phyloP scores from a whole-genome alignment of 2,888 invertebrate species.

The Limnephilus marmoratus region DNA sequence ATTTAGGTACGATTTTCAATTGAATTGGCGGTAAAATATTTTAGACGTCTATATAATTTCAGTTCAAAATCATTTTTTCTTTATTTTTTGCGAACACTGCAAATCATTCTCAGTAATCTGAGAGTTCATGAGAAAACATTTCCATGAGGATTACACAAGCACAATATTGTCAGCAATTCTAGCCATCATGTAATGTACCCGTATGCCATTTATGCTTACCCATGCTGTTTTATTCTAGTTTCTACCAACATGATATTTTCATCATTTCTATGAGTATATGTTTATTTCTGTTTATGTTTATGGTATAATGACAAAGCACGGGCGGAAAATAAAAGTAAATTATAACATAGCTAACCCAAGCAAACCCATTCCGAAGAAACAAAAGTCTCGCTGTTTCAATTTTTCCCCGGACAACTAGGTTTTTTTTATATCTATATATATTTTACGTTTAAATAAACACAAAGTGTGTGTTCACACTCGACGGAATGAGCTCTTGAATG shows the following conservation, averaged over 20 bases:
- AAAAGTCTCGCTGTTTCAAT: not conserved
- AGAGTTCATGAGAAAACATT: not conserved
- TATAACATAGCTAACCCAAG: not conserved
- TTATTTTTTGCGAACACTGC: not conserved
- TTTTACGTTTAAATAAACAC: slow-evolving; percentile 23
- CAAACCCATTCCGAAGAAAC: not conserved
- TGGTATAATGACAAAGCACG: not conserved
- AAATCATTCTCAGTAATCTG: not conserved
- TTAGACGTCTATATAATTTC: not conserved
- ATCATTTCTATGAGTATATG: no score
- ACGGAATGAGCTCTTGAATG: slow-evolving; percentile 63
- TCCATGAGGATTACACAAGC: not conserved
- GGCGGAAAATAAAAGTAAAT: not conserved
- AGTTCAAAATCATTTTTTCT: not conserved
- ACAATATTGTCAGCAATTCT: not conserved
- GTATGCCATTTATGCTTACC: not conserved
- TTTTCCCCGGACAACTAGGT: slow-evolving; percentile 29
- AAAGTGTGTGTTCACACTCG: slow-evolving; percentile 54
- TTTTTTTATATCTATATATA: not conserved
- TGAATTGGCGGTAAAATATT: not conserved
- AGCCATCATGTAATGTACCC: not conserved
- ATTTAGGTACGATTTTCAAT: no score
- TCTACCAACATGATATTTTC: no score
- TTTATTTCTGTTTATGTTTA: not conserved
- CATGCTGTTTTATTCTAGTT: not conserved